Evolutionary conservation across 1,140 invertebrate genomes (phyloP), one percentile per base, ranked within the genome.

Genomic region (Drosophila tropicalis): DNA sequence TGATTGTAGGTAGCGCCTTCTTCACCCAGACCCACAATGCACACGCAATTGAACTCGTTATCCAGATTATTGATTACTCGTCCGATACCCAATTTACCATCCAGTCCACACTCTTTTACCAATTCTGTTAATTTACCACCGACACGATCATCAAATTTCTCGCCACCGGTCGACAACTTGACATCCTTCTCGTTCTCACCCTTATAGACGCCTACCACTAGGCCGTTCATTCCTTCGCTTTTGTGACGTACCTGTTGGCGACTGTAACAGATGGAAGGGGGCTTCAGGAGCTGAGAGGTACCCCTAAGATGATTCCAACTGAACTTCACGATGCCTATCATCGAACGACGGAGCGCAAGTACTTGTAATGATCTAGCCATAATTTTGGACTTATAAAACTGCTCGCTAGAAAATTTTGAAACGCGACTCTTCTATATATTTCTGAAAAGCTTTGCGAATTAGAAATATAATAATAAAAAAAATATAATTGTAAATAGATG

Each of bases 11-110:
- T 92, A 2, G 93, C 91, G 68, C 94, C 94, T 73, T 94, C 93
- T 19, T 93, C 92, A 1, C 96, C 96, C 13, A 96, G 90, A 25
- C 95, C 94, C 13, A 95, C 94, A 2, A 96, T 93, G 9, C 94
- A 95, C 1, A 96, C 93, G 39, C 93, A 93, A 29, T 92, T 94
- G 82, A 93, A 96, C 41, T 94, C 93, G 10, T 93, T 92, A 74
- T 95, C 94, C 86, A 94, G 83, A 91, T 94, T 96, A 81, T 92
- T 95, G 87, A 92, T 95, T 72, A 93, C 91, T 79, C 92, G 93
- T 61, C 82, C 94, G 81, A 75, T 84, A 60, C 92, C 96, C 83
- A 93, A 81, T 69, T 76, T 68, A 1, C 93, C 78, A 2, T 65
- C 78, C 17, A 90, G 62, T 34, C 73, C 55, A 1, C 79, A 36